phyloP scores from a whole-genome alignment of 2,797 vertebrate genomes.

The Enteromius fasciolatus region DNA sequence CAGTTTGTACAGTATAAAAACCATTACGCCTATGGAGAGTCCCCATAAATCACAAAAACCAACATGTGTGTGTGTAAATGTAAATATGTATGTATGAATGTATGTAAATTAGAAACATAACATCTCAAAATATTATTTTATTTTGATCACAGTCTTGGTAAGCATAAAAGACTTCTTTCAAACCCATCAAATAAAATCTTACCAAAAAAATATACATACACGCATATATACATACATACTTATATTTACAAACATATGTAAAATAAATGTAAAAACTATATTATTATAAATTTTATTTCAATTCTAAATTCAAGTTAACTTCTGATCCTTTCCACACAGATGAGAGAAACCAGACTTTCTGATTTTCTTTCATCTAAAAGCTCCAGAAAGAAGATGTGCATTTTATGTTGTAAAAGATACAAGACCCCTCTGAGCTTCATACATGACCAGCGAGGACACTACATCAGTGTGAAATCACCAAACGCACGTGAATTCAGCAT shows the following conservation, averaged over 20 bases:
- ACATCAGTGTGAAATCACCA: conserved; percentile 36
- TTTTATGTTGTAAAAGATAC: conserved; percentile 7
- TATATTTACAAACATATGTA: too few relatives aligned
- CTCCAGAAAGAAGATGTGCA: not conserved
- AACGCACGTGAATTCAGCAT: conserved; percentile 35
- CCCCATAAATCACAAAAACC: too few relatives aligned
- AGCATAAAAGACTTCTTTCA: not conserved
- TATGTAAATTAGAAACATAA: not conserved
- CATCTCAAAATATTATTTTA: not conserved
- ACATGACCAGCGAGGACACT: conserved; percentile 11
- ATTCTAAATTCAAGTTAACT: not conserved
- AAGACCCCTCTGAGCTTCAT: conserved; percentile 25
- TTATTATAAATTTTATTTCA: not conserved
- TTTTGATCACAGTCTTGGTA: not conserved
- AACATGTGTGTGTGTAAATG: too few relatives aligned
- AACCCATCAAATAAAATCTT: not conserved
- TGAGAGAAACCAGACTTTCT: not conserved
- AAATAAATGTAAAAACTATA: too few relatives aligned
- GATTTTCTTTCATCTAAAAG: not conserved
- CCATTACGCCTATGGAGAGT: too few relatives aligned
- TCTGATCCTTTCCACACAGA: not conserved
- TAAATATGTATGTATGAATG: too few relatives aligned
- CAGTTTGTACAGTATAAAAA: too few relatives aligned
- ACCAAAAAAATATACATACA: not conserved
- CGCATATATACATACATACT: too few relatives aligned